Evolutionary conservation across 1,140 invertebrate species (phyloP), one percentile per base, ranked within the genome.

Genomic region (Popillia japonica): DNA sequence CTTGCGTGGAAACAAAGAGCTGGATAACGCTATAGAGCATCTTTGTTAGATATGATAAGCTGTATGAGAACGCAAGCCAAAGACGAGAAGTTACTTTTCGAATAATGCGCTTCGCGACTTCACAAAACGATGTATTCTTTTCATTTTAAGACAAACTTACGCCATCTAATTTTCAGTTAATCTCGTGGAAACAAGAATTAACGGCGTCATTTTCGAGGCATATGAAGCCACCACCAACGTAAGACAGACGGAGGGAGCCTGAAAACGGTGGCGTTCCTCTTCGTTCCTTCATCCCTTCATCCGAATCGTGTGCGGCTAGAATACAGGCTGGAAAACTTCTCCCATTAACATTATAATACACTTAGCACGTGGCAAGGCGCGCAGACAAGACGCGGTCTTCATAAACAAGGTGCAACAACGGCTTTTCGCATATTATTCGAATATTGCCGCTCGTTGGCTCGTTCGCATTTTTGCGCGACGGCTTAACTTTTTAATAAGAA

Each of bases 151-250:
- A 84, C 84, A 84, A 85, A 85, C 83, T 84, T 85, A 78, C 84
- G 83, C 83, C 84, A 85, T 86, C 85, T 86, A 86, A 86, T 86
- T 86, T 86, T 83, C 83, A 85, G 84, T 86, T 86, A 86, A 86
- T 86, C 86, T 85, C 83, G 79, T 80, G 82, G 82, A 86, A 86
- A 86, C 84, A 84, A 86, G 85, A 86, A 86, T 85, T 85, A 86
- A 85, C 84, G 85, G 82, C 84, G 84, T 83, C 84, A 83, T 86
- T 86, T 84, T 79, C 83, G 27, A 83, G 83, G 85, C 84, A 83
- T 84, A 83, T 85, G 83, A 85, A 85, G 81, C 72, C 14, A 27
- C 72, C 34, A 11, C 72, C 8, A 3, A 40, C 72, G 72, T 42
- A 20, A 27, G 72, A 73, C 40, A 27, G 10, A 42, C 72, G 72